Evolutionary conservation across 1,140 invertebrate species (phyloP), one percentile per base, ranked within the genome.

Genomic region (Polypedilum pembai): DNA sequence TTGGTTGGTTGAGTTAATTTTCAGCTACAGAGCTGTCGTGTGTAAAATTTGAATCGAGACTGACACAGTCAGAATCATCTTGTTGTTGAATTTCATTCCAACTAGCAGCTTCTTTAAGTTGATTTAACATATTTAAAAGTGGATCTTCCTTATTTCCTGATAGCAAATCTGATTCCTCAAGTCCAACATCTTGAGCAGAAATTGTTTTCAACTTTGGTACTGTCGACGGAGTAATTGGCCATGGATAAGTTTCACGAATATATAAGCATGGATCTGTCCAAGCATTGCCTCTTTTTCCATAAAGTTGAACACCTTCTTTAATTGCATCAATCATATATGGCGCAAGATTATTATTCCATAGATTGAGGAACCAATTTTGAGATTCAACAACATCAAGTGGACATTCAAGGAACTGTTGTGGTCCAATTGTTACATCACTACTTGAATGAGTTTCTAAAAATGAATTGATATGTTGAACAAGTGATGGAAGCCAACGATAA

Each of bases 331-430:
- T 83, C 24, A 94, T 80, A 79, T 94, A 94, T 4, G 93, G 92
- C 33, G 92, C 88, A 40, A 95, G 84, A 7, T 91, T 91, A 78
- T 93, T 93, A 80, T 95, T 94, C 93, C 93, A 95, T 17, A 94
- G 83, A 79, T 94, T 91, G 17, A 90, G 92, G 78, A 95, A 94
- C 93, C 93, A 95, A 1, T 91, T 88, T 81, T 93, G 89, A 12
- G 81, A 79, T 12, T 80, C 80, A 73, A 81, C 80, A 74, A 82
- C 73, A 76, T 82, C 81, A 4, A 82, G 74, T 0, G 81, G 81
- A 78, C 81, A 82, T 69, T 69, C 65, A 1, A 82, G 73, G 74
- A 83, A 83, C n/a, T 82, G 74, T 75, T 81, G 76, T 4, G 82
- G 81, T n/a, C 91, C 92, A 79, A 95, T 92, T 0, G 92, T 93